A percentile compares a stretch with the other conserved stretches of the same genome.
Evolutionary conservation across 2,888 invertebrate species (phyloP).

Genomic region (Cryptus armator): DNA sequence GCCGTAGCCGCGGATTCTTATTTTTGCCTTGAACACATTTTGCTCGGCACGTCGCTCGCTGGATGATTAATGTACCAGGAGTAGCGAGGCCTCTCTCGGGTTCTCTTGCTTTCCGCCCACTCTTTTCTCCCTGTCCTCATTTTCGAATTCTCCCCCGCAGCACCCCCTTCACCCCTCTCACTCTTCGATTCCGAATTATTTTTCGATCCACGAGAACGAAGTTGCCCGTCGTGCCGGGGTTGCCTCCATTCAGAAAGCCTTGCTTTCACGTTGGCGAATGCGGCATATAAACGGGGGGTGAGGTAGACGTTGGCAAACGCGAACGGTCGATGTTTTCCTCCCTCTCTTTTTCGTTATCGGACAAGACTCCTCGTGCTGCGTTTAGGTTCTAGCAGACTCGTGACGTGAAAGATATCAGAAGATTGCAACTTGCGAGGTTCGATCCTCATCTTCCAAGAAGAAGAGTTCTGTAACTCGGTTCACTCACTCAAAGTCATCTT

Average conservation of each 20-base stretch:
- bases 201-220: constrained; percentile 49
- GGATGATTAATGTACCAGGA: constrained; percentile 74
- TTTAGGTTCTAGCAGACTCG: background rate
- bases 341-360: constrained; percentile 17
- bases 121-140: constrained; percentile 21
- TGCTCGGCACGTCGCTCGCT: constrained; percentile 61
- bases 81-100: constrained; percentile 48
- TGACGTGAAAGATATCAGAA: constrained; percentile 67
- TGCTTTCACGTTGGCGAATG: constrained; percentile 36
- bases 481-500: background rate
- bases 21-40: constrained; percentile 65
- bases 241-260: constrained; percentile 23
- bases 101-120: constrained; percentile 35
- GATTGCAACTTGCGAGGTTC: constrained; percentile 76
- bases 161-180: background rate
- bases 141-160: constrained; percentile 1
- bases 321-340: constrained; percentile 14
- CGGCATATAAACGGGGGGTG: constrained; percentile 11
- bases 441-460: constrained; percentile 33
- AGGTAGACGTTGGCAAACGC: background rate
- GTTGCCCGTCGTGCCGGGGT: constrained; percentile 1
- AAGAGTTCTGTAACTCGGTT: constrained; percentile 47
- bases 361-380: constrained; percentile 3
- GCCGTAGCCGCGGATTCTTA: constrained; percentile 50
- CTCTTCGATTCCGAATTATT: constrained; percentile 73